A percentile compares a stretch with the other conserved stretches of the same genome.
These are phyloP conservation scores for Oikopleura albicans DNA, from an alignment of 23 tunicate species.

Conservation along the genomic window DNA sequence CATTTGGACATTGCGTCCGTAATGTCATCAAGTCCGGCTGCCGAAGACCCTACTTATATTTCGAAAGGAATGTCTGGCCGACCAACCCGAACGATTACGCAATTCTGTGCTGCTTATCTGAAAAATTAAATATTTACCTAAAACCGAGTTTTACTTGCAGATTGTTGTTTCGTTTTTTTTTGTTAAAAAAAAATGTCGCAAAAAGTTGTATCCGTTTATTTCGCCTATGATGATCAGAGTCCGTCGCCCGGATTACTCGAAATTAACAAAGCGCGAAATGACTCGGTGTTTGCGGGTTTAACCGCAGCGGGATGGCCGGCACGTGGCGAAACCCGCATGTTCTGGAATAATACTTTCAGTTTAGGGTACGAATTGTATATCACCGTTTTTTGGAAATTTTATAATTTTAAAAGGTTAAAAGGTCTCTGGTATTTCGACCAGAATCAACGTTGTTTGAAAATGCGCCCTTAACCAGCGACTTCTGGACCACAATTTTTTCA, in stretches of 20 bases:
- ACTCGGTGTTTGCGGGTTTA: not conserved
- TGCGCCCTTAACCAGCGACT: too few species aligned
- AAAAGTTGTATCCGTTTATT: not conserved
- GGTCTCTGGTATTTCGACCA: too few species aligned
- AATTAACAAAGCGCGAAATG: not conserved
- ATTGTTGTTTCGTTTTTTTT: too few species aligned
- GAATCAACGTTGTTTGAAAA: too few species aligned
- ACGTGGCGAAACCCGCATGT: not conserved
- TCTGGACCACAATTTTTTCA: too few species aligned
- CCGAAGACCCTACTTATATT: conserved; percentile 36
- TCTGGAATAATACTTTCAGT: conserved; percentile 9
- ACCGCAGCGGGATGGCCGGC: not conserved
- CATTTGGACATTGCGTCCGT: conserved; percentile 84
- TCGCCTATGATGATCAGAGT: not conserved
- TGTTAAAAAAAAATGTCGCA: not conserved
- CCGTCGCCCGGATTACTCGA: not conserved
- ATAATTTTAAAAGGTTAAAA: too few species aligned
- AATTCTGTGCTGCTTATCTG: conserved; percentile 19
- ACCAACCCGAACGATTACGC: conserved; percentile 46
- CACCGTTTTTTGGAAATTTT: too few species aligned
- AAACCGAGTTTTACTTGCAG: not conserved
- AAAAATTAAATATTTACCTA: not conserved
- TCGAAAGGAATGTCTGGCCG: conserved; percentile 59
- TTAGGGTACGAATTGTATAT: not conserved
- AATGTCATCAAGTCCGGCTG: conserved; percentile 29